Evolutionary conservation across 2,888 invertebrate species (phyloP).

Genomic region (Pristionchus entomophagus): DNA sequence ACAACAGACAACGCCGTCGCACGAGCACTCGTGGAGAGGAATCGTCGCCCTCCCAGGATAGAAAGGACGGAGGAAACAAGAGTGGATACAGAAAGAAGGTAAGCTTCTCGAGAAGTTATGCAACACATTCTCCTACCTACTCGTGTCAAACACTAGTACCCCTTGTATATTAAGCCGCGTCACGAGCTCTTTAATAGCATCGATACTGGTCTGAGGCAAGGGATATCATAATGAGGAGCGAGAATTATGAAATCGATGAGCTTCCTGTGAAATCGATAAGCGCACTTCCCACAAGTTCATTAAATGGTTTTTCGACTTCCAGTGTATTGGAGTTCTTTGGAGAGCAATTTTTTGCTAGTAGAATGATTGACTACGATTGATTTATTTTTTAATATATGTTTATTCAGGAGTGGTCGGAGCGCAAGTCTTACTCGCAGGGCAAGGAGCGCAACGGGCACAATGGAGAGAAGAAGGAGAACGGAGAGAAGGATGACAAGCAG

Average conservation of each 20-base stretch:
- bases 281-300: neutral
- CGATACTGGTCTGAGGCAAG: conserved; percentile 43
- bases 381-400: too few relatives aligned
- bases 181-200: conserved; percentile 6
- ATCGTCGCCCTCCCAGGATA: conserved; percentile 14
- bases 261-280: neutral
- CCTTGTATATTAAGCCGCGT: conserved; percentile 45
- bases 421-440: conserved; percentile 44
- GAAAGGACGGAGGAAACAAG: conserved; percentile 28
- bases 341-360: too few relatives aligned
- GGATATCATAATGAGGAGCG: neutral
- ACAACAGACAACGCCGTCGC: conserved; percentile 55
- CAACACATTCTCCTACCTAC: too few relatives aligned
- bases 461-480: conserved; percentile 42
- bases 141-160: too few relatives aligned
- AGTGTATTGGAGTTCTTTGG: too few relatives aligned
- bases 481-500: conserved; percentile 48
- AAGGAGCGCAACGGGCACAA: conserved; percentile 21
- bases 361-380: too few relatives aligned
- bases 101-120: too few relatives aligned
- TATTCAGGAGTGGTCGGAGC: conserved; percentile 44
- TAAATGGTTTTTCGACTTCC: too few relatives aligned
- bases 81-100: conserved; percentile 31
- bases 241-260: neutral
- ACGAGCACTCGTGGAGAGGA: conserved; percentile 59